Base-by-base conservation (phyloP, 2,797 vertebrate species). In the Sebastes flavidus region DNA sequence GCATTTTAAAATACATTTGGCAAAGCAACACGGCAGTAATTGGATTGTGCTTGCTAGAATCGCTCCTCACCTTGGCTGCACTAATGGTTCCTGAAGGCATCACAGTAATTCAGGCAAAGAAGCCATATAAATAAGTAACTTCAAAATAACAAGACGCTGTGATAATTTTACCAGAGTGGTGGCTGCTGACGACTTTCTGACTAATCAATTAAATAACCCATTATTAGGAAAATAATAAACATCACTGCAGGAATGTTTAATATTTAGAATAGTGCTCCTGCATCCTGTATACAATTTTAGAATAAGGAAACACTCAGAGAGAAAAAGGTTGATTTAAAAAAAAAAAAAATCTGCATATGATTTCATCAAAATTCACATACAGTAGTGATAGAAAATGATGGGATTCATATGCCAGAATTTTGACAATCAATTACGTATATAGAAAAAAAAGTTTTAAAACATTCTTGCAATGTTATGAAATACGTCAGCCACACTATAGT, bases 1-100 rank as follows among this genome's bases (percentile, higher is more conserved):
- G 69, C 58, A 61, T 82, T 86, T 83, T n/a, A 58, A 76, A 79
- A 72, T 68, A 75, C 65, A 87, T 89, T 83, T 75, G 24, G 22
- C 68, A 24, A 69, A 72, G 67, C 27, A 75, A 22, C 52, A 58
- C n/a, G 18, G 42, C 61, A 72, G 55, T 82, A 85, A 89, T 86
- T 77, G 7, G 74, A 86, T 90, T 86, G 29, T 46, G 14, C 12
- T 1, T 1, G 61, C 36, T 30, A 34, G 13, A 67, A 77, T 63
- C 7, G 13, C 63, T 59, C 22, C 59, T 75, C 38, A 58, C 78
- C 42, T 58, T n/a, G 25, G 13, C 49, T 76, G 65, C 67, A 29
- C 54, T 67, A 54, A 78, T 59, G 30, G 60, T 69, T 80, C 73
- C 73, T 85, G 77, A 86, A 83, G 77, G 72, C 77, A 71, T 76